These are phyloP conservation scores for Portunus trituberculatus DNA, from an alignment of 1,140 invertebrate species.

Conservation along the genomic window DNA sequence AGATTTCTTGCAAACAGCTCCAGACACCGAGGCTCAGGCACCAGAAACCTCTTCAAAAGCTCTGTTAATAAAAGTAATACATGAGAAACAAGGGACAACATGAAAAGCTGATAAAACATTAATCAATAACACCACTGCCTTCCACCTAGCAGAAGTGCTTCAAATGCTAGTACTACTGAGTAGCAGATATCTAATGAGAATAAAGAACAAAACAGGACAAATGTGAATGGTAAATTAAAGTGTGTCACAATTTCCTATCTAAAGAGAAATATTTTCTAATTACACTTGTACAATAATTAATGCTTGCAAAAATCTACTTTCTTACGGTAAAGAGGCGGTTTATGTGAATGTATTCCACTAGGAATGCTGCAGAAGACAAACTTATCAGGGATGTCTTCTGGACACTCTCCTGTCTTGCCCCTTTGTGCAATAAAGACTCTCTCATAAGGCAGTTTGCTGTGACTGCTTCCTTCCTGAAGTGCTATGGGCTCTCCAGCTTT, in stretches of 20 bases:
- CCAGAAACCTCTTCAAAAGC: slow-evolving; percentile 84
- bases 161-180: no score
- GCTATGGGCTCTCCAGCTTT: slow-evolving; percentile 85
- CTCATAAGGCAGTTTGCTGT: slow-evolving; percentile 93
- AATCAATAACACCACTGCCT: no score
- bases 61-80: slow-evolving; percentile 82
- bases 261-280: no score
- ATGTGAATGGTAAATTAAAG: no score
- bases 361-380: slow-evolving; percentile 91
- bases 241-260: no score
- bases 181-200: no score
- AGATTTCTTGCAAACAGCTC: slow-evolving; percentile 95
- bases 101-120: no score
- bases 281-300: not conserved
- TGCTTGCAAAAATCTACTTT: not conserved
- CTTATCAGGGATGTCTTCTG: slow-evolving; percentile 80
- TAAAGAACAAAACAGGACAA: no score
- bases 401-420: slow-evolving; percentile 78
- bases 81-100: not conserved
- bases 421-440: slow-evolving; percentile 86
- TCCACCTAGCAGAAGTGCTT: no score
- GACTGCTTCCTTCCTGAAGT: slow-evolving; percentile 83
- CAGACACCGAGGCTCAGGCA: slow-evolving; percentile 85
- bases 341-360: slow-evolving; percentile 94
- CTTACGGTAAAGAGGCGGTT: slow-evolving; percentile 87